phyloP scores from a whole-genome alignment of 1,140 invertebrate genomes.

The Drosophila eugracilis region DNA sequence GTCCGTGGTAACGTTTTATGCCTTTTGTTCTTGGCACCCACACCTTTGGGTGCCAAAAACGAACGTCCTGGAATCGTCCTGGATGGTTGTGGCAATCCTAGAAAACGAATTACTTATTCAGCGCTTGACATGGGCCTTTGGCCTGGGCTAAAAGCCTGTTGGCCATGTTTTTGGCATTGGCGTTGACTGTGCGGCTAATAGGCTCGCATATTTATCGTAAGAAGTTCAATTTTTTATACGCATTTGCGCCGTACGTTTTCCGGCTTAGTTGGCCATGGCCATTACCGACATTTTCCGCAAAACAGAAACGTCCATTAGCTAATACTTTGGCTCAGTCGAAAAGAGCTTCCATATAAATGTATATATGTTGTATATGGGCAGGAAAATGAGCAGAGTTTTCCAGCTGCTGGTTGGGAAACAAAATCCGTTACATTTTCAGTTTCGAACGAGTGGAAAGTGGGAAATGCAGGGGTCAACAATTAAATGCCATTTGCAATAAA shows the following conservation, averaged over 20 bases:
- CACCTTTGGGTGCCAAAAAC: conserved; percentile 32
- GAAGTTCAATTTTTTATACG: conserved; percentile 80
- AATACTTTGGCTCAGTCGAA: conserved; percentile 48
- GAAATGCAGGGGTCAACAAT: conserved; percentile 69
- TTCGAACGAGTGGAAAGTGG: conserved; percentile 11
- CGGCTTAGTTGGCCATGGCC: conserved; percentile 58
- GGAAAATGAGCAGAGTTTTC: conserved; percentile 18
- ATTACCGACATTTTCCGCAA: conserved; percentile 69
- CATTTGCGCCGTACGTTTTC: conserved; percentile 42
- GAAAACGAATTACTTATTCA: conserved; percentile 68
- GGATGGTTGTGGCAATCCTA: conserved; percentile 9
- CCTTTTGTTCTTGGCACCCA: conserved; percentile 57
- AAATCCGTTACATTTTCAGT: conserved; percentile 66
- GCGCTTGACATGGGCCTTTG: conserved; percentile 47
- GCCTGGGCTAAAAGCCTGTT: conserved; percentile 40
- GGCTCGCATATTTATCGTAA: conserved; percentile 73
- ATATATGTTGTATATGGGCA: no score
- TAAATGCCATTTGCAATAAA: conserved; percentile 78
- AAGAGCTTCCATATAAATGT: no score
- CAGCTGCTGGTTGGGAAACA: conserved; percentile 30
- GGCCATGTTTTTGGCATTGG: conserved; percentile 13
- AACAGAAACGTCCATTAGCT: conserved; percentile 44
- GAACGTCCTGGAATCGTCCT: conserved; percentile 9
- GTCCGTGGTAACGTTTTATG: conserved; percentile 43
- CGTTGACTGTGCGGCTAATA: conserved; percentile 65